Evolutionary conservation across 1,140 invertebrate species (phyloP).

Genomic region (Drosophila kikkawai): DNA sequence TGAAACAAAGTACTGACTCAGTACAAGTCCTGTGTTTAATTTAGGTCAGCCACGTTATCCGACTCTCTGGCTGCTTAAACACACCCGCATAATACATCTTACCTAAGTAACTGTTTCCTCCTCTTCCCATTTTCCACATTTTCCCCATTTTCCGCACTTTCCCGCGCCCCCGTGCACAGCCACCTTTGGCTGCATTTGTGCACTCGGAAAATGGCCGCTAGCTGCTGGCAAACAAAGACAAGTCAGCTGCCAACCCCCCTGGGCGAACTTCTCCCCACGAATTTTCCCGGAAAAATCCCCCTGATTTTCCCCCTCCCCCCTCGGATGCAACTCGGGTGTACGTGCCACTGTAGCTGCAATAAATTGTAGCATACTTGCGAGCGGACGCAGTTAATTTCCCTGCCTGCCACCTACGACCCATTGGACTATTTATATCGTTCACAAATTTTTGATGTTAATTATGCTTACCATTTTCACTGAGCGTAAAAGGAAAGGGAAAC

Average conservation of each 20-base stretch:
- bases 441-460: conserved; percentile 55
- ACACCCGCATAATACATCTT: conserved; percentile 54
- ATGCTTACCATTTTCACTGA: conserved; percentile 33
- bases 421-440: conserved; percentile 52
- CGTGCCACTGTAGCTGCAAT: conserved; percentile 64
- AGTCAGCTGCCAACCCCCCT: conserved; percentile 21
- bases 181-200: conserved; percentile 41
- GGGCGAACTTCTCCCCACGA: not conserved
- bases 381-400: conserved; percentile 59
- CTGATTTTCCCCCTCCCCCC: conserved; percentile 1
- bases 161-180: conserved; percentile 1
- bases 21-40: conserved; percentile 31
- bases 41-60: conserved; percentile 53
- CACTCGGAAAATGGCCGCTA: conserved; percentile 47
- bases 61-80: conserved; percentile 50
- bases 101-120: conserved; percentile 48
- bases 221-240: conserved; percentile 51
- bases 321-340: conserved; percentile 41
- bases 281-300: conserved; percentile 20
- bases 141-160: conserved; percentile 17
- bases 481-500: not conserved
- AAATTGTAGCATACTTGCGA: conserved; percentile 66
- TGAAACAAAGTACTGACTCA: conserved; percentile 25
- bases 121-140: conserved; percentile 12
- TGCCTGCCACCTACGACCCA: conserved; percentile 45